Evolutionary conservation across 2,113 vertebrate genomes (phyloP), one percentile per base, ranked within the genome.

Genomic region (Phylloscopus trochiloides): DNA sequence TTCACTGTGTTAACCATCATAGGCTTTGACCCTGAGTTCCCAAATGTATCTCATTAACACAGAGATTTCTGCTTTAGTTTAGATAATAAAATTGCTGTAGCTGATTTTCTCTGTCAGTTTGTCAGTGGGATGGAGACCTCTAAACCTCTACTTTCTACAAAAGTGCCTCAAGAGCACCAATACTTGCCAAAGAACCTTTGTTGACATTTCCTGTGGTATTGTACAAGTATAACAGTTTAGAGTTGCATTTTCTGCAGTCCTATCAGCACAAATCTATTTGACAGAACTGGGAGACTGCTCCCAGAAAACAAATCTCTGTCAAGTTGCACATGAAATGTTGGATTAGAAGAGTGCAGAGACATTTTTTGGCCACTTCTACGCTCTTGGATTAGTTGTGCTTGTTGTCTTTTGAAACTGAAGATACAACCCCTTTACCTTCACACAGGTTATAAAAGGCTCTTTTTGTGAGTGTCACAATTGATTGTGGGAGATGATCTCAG

Each of bases 11-110:
- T 97, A 96, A 74, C 89, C 8, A 4, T 92, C 48, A 45, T 18
- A 92, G 68, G 51, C 65, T 78, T 85, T 97, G 94, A 96, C 86
- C 89, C 51, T 15, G n/a, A 82, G 89, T 57, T 93, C 81, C 66
- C 73, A 94, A 90, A 76, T 54, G 65, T 22, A 78, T 92, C 66
- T 96, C 91, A 91, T 95, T 94, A 96, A 42, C 17, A 75, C 26
- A 38, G 73, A 77, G 59, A 43, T 59, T 94, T 94, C 94, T 89
- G 21, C 67, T 85, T 76, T 67, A 43, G 43, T 81, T 91, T 66
- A 67, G 94, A 51, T 55, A 74, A 82, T 91, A 50, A 62, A 92
- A 82, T 66, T 0, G 0, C 70, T 70, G 40, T 38, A 47, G 43
- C 20, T 84, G 67, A 40, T 54, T 57, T 32, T 62, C 36, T 31